phyloP scores from a whole-genome alignment of 2,797 vertebrate species.

The Intellagama lesueurii region DNA sequence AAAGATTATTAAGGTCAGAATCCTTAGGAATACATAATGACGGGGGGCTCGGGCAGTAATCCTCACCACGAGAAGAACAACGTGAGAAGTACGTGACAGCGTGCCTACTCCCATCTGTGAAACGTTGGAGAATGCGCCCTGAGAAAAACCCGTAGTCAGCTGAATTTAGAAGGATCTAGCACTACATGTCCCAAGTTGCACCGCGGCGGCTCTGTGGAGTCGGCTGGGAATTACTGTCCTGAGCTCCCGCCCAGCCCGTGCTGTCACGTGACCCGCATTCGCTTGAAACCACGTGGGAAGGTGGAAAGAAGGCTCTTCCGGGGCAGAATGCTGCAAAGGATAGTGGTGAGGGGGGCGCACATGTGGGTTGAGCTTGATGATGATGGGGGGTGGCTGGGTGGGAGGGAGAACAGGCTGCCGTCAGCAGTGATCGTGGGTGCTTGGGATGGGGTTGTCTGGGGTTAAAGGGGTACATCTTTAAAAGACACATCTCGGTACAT shows the following conservation, averaged over 20 bases:
- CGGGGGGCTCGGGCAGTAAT: not conserved
- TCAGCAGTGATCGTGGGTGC: not conserved
- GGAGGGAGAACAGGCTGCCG: not conserved
- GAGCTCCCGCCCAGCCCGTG: too few species aligned
- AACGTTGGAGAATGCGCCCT: not conserved
- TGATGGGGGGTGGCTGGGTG: not conserved
- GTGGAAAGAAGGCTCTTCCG: not conserved
- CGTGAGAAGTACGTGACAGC: not conserved
- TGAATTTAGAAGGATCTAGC: too few species aligned
- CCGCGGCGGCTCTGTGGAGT: not conserved
- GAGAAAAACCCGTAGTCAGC: too few species aligned
- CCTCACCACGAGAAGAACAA: not conserved
- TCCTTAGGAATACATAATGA: too few species aligned
- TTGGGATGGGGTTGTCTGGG: not conserved
- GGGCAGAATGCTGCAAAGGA: conserved; percentile 62
- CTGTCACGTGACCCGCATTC: not conserved
- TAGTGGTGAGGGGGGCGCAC: conserved; percentile 66
- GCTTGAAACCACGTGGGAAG: conserved; percentile 26
- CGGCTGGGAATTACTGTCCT: not conserved
- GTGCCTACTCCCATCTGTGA: not conserved
- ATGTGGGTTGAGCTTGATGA: not conserved
- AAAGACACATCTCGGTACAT: not conserved
- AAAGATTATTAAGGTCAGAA: too few species aligned
- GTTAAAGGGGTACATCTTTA: too few species aligned
- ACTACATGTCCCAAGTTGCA: conserved; percentile 32